Evolutionary conservation across 1,140 invertebrate species (phyloP).

Genomic region (Hestina assimilis): DNA sequence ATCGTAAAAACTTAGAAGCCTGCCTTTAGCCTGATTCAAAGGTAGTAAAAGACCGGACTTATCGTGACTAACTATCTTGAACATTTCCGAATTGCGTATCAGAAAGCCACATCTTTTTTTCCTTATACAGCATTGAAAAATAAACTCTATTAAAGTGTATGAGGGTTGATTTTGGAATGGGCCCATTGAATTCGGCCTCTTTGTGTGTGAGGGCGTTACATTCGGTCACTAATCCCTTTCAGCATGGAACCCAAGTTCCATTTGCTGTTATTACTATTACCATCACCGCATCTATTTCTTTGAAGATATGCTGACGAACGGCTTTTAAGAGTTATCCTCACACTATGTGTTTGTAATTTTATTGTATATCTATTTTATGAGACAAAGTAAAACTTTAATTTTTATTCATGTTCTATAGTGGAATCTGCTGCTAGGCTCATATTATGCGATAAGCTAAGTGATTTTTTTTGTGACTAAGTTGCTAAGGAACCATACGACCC

Average conservation of each 20-base stretch:
- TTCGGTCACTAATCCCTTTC: slow-evolving; percentile 35
- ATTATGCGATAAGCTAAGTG: too few relatives aligned
- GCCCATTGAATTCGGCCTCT: slow-evolving; percentile 12
- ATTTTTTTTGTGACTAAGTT: too few relatives aligned
- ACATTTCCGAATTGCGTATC: slow-evolving; percentile 24
- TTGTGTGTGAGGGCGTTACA: slow-evolving; percentile 11
- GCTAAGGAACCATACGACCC: too few relatives aligned
- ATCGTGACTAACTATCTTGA: slow-evolving; percentile 33
- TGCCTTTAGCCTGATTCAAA: slow-evolving; percentile 10
- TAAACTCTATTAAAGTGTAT: slow-evolving; percentile 16
- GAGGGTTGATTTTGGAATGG: slow-evolving; percentile 12
- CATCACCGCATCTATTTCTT: slow-evolving; percentile 38
- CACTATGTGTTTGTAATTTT: background rate
- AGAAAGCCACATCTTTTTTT: slow-evolving; percentile 16
- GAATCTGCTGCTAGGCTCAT: too few relatives aligned
- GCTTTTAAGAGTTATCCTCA: slow-evolving; percentile 9
- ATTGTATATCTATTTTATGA: background rate
- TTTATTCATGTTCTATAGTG: too few relatives aligned
- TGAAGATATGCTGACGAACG: slow-evolving; percentile 30
- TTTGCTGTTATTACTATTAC: slow-evolving; percentile 53
- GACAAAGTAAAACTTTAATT: too few relatives aligned
- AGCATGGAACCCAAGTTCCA: slow-evolving; percentile 36
- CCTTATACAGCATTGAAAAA: slow-evolving; percentile 17
- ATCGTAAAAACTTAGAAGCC: slow-evolving; percentile 2
- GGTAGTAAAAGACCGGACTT: slow-evolving; percentile 22